Base-by-base conservation (phyloP, 2,888 invertebrate species). In the Catocala fraxini region DNA sequence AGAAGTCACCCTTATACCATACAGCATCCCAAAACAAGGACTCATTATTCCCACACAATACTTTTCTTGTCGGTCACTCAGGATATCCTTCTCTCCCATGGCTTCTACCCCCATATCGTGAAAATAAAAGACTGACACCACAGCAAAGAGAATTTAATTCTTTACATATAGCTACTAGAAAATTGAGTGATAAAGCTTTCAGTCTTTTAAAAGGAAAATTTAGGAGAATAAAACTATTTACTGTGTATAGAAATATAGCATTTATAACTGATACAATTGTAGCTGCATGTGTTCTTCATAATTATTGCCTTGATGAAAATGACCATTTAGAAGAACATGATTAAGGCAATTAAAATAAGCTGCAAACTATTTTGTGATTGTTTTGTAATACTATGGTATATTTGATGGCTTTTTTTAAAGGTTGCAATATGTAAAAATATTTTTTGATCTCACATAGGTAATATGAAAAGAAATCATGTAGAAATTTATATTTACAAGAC, bases 231-330 rank as follows among this genome's bases (percentile, higher is more conserved):
- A 89, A 87, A 80, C 68, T 75, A 11, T 89, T 89, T 73, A 82
- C 84, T 59, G 88, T 87, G 3, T 90, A 90, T 69, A 86, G 89
- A 78, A 87, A 89, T 72, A 81, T 89, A 59, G 71, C 83, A 56
- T 90, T 89, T 75, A 88, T 90, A 59, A 89, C 87, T 58, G 89
- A 90, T 59, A 84, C 87, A 62, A 77, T 88, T 71, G 89, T 88
- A 49, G 89, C 89, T 55, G 88, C 90, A 59, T 90, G 90, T 70
- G 87, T 90, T 67, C 79, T 90, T 65, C 89, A 90, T 67, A 90
- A 90, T 70, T 89, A 88, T 75, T 89, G 89, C 71, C 72, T 88
- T 12, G 75, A 77, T 75, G 89, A 89, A 81, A 85, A 86, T 84
- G 88, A 89, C 60, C 70, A 82, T 62, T 69, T 87, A 59, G 83